Evolutionary conservation across 1,140 invertebrate species (phyloP).

Genomic region (Drosophila chauvacae): DNA sequence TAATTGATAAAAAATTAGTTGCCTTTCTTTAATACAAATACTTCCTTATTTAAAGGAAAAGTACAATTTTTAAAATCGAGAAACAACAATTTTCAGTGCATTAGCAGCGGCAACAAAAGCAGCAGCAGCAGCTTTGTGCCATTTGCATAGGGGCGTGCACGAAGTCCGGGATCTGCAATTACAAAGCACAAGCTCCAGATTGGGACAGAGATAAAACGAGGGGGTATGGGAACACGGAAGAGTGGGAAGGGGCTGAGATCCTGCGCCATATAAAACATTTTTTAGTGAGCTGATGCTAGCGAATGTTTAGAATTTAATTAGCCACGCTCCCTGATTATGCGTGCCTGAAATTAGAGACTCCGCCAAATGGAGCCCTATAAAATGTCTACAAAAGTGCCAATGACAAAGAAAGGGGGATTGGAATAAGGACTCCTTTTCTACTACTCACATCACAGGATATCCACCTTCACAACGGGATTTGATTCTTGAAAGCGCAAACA

Average conservation of each 20-base stretch:
- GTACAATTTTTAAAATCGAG: too few relatives aligned
- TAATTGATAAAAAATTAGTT: too few relatives aligned
- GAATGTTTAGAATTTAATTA: slow-evolving; percentile 83
- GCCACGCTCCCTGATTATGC: slow-evolving; percentile 72
- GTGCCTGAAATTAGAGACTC: slow-evolving; percentile 63
- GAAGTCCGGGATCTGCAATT: slow-evolving; percentile 69
- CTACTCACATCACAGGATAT: slow-evolving; percentile 22
- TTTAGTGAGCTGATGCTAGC: slow-evolving; percentile 67
- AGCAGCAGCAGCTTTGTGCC: slow-evolving; percentile 33
- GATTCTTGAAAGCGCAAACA: not conserved
- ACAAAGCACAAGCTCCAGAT: slow-evolving; percentile 51
- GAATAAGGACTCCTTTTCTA: not conserved
- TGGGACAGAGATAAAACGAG: slow-evolving; percentile 3
- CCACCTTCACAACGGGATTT: slow-evolving; percentile 13
- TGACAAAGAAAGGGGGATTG: slow-evolving; percentile 12
- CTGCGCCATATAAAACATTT: slow-evolving; percentile 70
- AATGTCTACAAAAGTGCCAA: slow-evolving; percentile 36
- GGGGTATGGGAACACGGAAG: not conserved
- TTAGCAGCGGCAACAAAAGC: slow-evolving; percentile 23
- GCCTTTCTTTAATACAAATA: too few relatives aligned
- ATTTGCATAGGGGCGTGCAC: slow-evolving; percentile 79
- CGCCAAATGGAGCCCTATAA: slow-evolving; percentile 41
- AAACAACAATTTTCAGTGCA: slow-evolving; percentile 1
- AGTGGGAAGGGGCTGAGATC: slow-evolving; percentile 17
- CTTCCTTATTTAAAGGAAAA: too few relatives aligned